These are phyloP conservation scores for Philonicus albiceps DNA, from an alignment of 2,888 invertebrate genomes.

Conservation along the genomic window DNA sequence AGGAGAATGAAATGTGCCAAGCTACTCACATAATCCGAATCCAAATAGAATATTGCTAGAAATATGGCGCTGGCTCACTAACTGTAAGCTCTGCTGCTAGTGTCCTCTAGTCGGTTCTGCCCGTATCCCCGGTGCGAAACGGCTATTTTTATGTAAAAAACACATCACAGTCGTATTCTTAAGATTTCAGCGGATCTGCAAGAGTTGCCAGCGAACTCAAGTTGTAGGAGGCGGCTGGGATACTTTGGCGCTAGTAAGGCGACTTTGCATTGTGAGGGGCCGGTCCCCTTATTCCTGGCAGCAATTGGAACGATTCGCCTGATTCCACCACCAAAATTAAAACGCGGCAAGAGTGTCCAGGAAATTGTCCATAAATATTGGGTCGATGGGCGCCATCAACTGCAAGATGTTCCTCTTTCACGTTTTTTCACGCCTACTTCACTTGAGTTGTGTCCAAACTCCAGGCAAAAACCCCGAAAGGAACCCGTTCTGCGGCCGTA, in stretches of 20 bases:
- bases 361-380: neutral
- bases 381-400: neutral
- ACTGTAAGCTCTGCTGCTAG: neutral
- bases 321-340: neutral
- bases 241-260: neutral
- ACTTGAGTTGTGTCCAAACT: neutral
- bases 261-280: neutral
- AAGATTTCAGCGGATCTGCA: neutral
- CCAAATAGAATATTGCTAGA: slow-evolving; percentile 18
- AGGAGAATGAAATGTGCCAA: neutral
- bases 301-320: neutral
- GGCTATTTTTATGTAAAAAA: slow-evolving; percentile 14
- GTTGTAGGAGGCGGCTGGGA: neutral
- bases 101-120: neutral
- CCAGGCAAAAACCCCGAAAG: neutral
- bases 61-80: neutral
- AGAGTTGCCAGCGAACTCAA: neutral
- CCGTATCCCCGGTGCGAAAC: neutral
- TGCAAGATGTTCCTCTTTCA: neutral
- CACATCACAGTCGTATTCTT: slow-evolving; percentile 38
- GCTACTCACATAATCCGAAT: slow-evolving; percentile 36
- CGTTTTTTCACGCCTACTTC: neutral
- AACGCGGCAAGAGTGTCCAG: neutral
- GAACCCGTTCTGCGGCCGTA: neutral
- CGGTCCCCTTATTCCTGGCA: neutral